Evolutionary conservation across 2,113 vertebrate species (phyloP), one percentile per base, ranked within the genome.

Genomic region (Amazona vittata): DNA sequence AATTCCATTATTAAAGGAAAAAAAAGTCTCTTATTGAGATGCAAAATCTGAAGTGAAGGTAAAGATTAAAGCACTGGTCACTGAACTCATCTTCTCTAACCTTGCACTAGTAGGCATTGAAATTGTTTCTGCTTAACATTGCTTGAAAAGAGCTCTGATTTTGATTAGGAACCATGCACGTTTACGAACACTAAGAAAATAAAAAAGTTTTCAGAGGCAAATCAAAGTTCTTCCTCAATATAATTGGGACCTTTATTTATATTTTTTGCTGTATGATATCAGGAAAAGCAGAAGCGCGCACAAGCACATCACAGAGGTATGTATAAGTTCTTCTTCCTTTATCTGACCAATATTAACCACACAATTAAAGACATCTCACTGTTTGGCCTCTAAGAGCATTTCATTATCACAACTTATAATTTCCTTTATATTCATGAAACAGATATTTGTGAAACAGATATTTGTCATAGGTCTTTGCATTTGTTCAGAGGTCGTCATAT

Each of bases 31-130:
- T 62, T 78, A 90, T 29, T 81, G 35, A 83, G 35, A 73, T 94
- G 14, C 49, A 95, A 57, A 92, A 49, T 92, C 70, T 91, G 52
- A 90, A 97, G 52, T 80, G 64, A 95, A 62, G 79, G 53, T 89
- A 93, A 97, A 95, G 31, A 89, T 86, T 64, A 96, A 94, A 41
- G 5, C 5, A 59, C 9, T 65, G 19, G 73, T 71, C 65, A 53
- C 15, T 43, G 50, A 87, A 20, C 7, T 79, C 49, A 68, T 60
- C 14, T 57, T 71, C 19, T 53, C 16, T 79, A 69, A 78, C 11
- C 25, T 90, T 80, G 7, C 11, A 50, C 3, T 55, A 29, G 41
- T 3, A 93, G 20, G 29, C 14, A 22, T 4, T 79, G 33, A 28
- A 91, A 37, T 65, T 93, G 12, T 2, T 33, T 7, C 20, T 31